Evolutionary conservation across 30 jellyfish, hydroid and myxozoan genomes (phyloP).

Genomic region (Turritopsis dohrnii): DNA sequence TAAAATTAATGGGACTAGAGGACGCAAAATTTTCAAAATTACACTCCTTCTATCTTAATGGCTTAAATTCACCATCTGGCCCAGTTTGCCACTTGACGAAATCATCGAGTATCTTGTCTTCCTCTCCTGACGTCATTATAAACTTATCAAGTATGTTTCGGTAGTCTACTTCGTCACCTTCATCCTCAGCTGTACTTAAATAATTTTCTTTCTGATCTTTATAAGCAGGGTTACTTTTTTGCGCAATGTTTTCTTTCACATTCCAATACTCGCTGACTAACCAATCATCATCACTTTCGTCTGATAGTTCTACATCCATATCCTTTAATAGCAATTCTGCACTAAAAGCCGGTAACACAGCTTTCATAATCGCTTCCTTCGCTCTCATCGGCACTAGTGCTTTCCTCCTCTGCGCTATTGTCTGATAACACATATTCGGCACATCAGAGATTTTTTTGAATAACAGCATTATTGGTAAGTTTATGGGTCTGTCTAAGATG

Average conservation of each 20-base stretch:
- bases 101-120: not conserved
- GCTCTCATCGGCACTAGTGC: not conserved
- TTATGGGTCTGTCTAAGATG: not conserved
- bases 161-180: not conserved
- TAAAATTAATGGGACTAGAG: no score
- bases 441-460: not conserved
- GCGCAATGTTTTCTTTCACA: no score
- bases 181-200: no score
- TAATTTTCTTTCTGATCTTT: not conserved
- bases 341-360: not conserved
- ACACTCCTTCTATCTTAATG: not conserved
- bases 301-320: not conserved
- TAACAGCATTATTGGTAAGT: not conserved
- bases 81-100: not conserved
- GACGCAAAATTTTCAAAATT: no score
- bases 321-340: no score
- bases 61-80: not conserved
- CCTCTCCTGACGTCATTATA: not conserved
- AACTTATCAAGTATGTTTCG: not conserved
- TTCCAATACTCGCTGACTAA: no score
- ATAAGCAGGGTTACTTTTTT: no score
- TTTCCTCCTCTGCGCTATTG: not conserved
- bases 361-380: not conserved
- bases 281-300: not conserved
- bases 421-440: not conserved